These are phyloP conservation scores for Caretta caretta DNA, from an alignment of 2,113 vertebrate genomes.

Conservation along the genomic window DNA sequence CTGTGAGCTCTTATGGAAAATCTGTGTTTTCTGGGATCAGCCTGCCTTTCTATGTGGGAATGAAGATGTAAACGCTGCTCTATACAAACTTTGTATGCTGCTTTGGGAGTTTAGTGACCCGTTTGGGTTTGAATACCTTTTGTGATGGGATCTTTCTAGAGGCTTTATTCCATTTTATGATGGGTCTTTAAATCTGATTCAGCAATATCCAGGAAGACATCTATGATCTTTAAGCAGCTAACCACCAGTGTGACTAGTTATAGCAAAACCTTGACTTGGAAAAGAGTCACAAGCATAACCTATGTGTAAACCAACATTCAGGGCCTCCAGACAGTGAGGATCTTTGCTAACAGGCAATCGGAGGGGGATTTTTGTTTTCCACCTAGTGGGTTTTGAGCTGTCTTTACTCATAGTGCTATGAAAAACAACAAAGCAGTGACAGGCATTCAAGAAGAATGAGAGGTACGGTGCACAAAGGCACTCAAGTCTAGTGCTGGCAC, in stretches of 20 bases:
- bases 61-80: background rate
- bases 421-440: too few relatives aligned
- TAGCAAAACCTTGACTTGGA: constrained; percentile 24
- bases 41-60: background rate
- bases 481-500: too few relatives aligned
- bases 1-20: background rate
- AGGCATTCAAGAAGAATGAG: too few relatives aligned
- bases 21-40: background rate
- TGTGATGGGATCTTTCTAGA: background rate
- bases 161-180: background rate
- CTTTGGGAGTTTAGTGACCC: background rate
- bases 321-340: too few relatives aligned
- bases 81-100: background rate
- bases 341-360: too few relatives aligned
- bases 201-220: background rate
- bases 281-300: background rate
- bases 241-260: constrained; percentile 28
- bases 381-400: too few relatives aligned
- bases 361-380: too few relatives aligned
- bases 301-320: too few relatives aligned
- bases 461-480: too few relatives aligned
- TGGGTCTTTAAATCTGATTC: background rate
- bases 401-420: too few relatives aligned
- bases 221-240: constrained; percentile 26
- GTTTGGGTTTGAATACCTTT: background rate